These are phyloP conservation scores for Gonatopus flavifemur DNA, from an alignment of 1,140 invertebrate species.

Conservation along the genomic window DNA sequence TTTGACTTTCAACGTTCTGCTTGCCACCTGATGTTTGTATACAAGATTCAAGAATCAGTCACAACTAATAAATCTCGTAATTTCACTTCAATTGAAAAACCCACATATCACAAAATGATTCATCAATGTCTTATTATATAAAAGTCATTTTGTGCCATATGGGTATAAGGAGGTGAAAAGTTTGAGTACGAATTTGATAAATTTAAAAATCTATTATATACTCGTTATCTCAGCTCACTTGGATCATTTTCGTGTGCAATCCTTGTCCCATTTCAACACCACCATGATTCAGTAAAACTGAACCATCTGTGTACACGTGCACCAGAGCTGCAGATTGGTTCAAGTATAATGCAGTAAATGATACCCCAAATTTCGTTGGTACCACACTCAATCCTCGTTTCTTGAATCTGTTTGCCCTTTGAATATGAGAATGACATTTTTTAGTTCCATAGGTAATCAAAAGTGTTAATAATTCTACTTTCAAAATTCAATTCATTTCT, in stretches of 20 bases:
- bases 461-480: neutral
- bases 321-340: conserved; percentile 90
- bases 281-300: conserved; percentile 87
- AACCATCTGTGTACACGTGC: conserved; percentile 89
- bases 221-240: conserved; percentile 57
- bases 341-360: conserved; percentile 76
- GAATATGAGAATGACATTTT: too few relatives aligned
- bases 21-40: conserved; percentile 62
- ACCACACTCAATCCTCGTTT: conserved; percentile 86
- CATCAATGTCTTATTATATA: neutral
- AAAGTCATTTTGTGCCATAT: too few relatives aligned
- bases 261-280: conserved; percentile 97
- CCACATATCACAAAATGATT: too few relatives aligned
- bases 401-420: conserved; percentile 76
- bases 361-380: conserved; percentile 90
- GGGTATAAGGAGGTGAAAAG: too few relatives aligned
- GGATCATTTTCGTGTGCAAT: conserved; percentile 93
- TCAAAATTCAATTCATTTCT: conserved; percentile 10
- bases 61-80: too few relatives aligned
- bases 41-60: too few relatives aligned
- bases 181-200: too few relatives aligned
- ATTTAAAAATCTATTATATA: conserved; percentile 5
- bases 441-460: neutral
- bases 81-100: too few relatives aligned
- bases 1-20: conserved; percentile 72